Evolutionary conservation across 2,888 invertebrate genomes (phyloP).

Genomic region (Drosophila ustulata): DNA sequence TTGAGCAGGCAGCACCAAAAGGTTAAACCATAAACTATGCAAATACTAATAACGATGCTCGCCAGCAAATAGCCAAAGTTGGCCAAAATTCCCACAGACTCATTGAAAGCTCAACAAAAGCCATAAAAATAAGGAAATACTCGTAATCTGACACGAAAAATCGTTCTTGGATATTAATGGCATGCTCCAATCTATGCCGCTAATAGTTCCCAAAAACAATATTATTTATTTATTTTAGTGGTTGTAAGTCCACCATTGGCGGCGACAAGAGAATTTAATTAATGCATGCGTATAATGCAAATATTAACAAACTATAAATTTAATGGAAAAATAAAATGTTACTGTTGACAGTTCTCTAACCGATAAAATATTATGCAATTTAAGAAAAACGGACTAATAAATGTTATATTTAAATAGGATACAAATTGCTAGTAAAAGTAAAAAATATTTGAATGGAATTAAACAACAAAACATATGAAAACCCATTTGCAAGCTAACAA

Average conservation of each 20-base stretch:
- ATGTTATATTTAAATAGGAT: too few relatives aligned
- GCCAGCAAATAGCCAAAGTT: not conserved
- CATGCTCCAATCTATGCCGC: not conserved
- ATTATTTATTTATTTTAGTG: not conserved
- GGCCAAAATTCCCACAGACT: not conserved
- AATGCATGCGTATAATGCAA: not conserved
- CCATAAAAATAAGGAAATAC: not conserved
- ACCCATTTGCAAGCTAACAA: too few relatives aligned
- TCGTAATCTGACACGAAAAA: not conserved
- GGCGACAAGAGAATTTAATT: not conserved
- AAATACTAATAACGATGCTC: conserved; percentile 4
- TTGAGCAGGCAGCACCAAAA: conserved; percentile 15
- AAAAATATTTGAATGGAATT: too few relatives aligned
- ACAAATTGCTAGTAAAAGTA: too few relatives aligned
- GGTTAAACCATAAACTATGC: conserved; percentile 21
- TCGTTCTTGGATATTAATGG: not conserved
- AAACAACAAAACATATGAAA: too few relatives aligned
- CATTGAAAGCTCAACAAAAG: not conserved
- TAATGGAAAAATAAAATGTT: too few relatives aligned
- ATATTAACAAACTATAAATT: too few relatives aligned
- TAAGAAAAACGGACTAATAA: too few relatives aligned
- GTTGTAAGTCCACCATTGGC: not conserved
- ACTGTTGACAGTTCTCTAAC: too few relatives aligned
- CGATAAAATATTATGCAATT: too few relatives aligned
- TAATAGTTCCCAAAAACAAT: not conserved